Conservation (phyloP, 2,797 vertebrate species). For the Meda fulgida region DNA sequence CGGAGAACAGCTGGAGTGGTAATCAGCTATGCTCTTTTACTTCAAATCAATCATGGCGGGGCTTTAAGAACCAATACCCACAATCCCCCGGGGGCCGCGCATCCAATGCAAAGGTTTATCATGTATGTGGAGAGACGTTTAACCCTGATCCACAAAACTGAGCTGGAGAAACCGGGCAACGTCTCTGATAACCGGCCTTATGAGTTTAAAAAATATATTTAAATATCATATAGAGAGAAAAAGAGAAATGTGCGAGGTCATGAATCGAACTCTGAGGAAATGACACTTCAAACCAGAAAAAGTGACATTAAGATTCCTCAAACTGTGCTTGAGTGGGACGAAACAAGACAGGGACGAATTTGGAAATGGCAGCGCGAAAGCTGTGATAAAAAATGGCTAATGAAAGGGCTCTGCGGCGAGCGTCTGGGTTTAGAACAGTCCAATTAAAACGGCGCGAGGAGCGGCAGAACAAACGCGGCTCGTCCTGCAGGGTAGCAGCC, state of each 20-base stretch:
- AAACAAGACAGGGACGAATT: background rate
- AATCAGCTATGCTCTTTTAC: slow-evolving; percentile 45
- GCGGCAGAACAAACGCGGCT: slow-evolving; percentile 32
- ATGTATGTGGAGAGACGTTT: background rate
- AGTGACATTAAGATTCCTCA: slow-evolving; percentile 17
- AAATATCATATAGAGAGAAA: background rate
- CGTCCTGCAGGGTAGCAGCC: slow-evolving; percentile 50
- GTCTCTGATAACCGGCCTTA: background rate
- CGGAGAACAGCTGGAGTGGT: slow-evolving; percentile 41
- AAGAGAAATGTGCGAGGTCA: background rate
- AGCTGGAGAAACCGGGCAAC: background rate
- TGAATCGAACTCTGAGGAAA: background rate
- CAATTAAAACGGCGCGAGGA: slow-evolving; percentile 57
- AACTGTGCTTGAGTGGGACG: background rate
- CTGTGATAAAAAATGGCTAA: slow-evolving; percentile 24
- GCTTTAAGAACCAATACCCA: slow-evolving; percentile 53
- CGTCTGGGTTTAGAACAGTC: slow-evolving; percentile 39
- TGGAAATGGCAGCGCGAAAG: background rate
- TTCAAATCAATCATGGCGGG: slow-evolving; percentile 43
- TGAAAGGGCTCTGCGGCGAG: slow-evolving; percentile 24
- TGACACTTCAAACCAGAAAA: slow-evolving; percentile 2
- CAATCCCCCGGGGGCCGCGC: slow-evolving; percentile 15
- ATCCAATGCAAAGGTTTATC: background rate
- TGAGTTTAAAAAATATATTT: background rate
- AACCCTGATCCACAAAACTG: background rate